Evolutionary conservation across 2,797 vertebrate genomes (phyloP).

Genomic region (Onychomys arenicola): DNA sequence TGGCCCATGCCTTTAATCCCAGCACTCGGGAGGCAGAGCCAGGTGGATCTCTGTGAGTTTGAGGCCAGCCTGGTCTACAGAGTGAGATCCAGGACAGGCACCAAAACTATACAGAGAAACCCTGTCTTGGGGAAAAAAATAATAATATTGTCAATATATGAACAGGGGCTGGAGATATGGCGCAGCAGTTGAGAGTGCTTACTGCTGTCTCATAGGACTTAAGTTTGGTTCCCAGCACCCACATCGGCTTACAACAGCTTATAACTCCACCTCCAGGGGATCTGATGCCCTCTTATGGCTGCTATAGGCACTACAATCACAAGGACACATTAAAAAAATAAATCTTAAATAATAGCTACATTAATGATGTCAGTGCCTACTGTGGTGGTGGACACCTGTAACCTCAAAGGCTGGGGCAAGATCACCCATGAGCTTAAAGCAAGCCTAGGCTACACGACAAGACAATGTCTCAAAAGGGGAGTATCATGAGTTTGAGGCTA

Average conservation of each 20-base stretch:
- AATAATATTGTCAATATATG: not conserved
- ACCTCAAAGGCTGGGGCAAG: not conserved
- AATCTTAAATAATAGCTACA: not conserved
- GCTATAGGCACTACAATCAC: not conserved
- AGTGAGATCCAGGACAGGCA: no score
- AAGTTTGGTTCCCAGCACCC: no score
- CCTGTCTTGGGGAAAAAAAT: no score
- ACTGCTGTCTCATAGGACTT: not conserved
- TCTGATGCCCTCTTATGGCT: not conserved
- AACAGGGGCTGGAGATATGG: not conserved
- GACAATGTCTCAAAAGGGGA: not conserved
- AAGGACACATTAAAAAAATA: not conserved
- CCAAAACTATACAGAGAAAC: no score
- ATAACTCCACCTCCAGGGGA: no score
- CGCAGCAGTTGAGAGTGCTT: not conserved
- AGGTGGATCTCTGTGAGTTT: no score
- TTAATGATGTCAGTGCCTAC: not conserved
- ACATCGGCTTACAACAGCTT: not conserved
- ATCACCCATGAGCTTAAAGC: not conserved
- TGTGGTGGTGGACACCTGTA: not conserved
- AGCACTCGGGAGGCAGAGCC: no score
- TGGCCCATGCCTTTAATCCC: no score
- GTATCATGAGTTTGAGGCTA: not conserved
- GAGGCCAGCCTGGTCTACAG: no score
- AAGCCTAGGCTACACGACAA: not conserved